Evolutionary conservation across 2,888 invertebrate genomes (phyloP).

Genomic region (Diarsia mendica): DNA sequence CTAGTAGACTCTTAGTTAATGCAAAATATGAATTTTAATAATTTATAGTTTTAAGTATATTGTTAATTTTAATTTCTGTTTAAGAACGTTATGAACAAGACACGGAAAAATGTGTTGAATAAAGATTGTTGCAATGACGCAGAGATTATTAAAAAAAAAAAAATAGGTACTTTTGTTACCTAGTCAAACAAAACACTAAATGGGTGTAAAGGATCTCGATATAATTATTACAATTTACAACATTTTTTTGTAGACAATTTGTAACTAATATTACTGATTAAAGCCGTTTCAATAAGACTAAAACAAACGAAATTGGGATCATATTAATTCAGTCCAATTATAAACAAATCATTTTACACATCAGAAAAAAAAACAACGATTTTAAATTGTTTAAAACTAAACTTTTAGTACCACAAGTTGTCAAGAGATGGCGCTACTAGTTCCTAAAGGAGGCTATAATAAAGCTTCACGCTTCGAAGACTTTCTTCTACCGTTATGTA

Average conservation of each 20-base stretch:
- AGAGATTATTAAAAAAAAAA: not conserved
- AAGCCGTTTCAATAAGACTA: not conserved
- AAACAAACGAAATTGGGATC: not conserved
- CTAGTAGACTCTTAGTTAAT: not conserved
- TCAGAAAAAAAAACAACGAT: not conserved
- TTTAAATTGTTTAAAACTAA: not conserved
- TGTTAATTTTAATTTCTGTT: not conserved
- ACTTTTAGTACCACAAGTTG: not conserved
- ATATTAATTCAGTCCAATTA: not conserved
- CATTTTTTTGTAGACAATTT: not conserved
- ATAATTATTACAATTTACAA: not conserved
- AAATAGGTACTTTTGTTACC: not conserved
- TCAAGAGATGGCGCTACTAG: constrained; percentile 62
- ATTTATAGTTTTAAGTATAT: not conserved
- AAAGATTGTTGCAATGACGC: not conserved
- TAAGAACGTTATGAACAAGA: no score
- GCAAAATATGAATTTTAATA: not conserved
- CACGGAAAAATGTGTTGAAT: not conserved
- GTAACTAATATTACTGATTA: not conserved
- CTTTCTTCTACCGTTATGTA: constrained; percentile 7
- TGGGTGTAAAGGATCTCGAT: not conserved
- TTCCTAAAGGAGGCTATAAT: constrained; percentile 16
- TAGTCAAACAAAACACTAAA: not conserved
- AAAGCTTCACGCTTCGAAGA: constrained; percentile 18
- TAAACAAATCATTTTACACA: not conserved